These are phyloP conservation scores for Urocolius indicus DNA, from an alignment of 2,113 vertebrate species.

Conservation along the genomic window DNA sequence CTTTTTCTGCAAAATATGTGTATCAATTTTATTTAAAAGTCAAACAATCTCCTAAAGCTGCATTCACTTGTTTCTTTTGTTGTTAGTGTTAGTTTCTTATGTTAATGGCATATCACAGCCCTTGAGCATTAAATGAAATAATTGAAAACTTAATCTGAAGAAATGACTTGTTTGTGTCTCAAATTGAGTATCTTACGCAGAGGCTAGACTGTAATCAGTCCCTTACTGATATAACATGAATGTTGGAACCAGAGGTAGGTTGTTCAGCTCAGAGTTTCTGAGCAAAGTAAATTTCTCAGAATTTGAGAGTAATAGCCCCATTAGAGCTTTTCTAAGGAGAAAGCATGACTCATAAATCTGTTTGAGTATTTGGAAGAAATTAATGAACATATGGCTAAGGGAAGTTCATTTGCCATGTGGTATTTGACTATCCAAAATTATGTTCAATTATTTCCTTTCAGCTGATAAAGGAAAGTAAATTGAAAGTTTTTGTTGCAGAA, in stretches of 20 bases:
- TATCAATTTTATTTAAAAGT: background rate
- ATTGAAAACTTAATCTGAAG: background rate
- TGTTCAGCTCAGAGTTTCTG: background rate
- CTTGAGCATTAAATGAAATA: background rate
- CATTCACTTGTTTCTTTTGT: background rate
- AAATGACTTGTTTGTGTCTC: background rate
- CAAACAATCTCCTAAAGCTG: background rate
- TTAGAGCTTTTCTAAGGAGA: background rate
- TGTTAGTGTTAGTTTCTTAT: background rate
- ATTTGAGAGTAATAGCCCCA: background rate
- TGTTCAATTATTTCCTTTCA: background rate
- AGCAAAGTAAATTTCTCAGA: background rate
- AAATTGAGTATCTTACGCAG: background rate
- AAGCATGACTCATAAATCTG: background rate
- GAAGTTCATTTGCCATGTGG: background rate
- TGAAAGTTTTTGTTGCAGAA: background rate
- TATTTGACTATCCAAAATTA: background rate
- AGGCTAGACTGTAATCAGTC: background rate
- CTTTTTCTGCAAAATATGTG: background rate
- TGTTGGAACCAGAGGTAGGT: background rate
- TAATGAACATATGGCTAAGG: background rate
- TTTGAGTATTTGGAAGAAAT: conserved; percentile 4
- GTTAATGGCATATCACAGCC: background rate
- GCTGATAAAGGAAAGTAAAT: background rate
- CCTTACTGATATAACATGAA: background rate